Evolutionary conservation across 1,140 invertebrate species (phyloP).

Genomic region (Spodoptera frugiperda): DNA sequence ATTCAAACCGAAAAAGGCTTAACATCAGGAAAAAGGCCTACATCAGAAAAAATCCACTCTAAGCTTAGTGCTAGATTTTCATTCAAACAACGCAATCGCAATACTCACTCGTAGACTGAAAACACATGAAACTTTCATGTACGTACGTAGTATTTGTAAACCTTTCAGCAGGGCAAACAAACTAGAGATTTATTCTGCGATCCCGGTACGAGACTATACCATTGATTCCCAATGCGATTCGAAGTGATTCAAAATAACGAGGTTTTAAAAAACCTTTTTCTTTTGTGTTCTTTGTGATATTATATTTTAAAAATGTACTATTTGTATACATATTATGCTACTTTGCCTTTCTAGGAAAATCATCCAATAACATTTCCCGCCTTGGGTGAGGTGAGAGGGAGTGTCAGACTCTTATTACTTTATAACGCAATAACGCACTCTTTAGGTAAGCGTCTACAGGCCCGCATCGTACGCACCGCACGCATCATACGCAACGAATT

Average conservation of each 20-base stretch:
- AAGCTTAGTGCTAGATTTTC: neutral
- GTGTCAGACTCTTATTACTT: too few species aligned
- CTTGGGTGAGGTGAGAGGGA: neutral
- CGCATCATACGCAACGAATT: too few species aligned
- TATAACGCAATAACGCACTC: too few species aligned
- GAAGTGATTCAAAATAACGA: neutral
- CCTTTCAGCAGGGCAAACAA: conserved; percentile 48
- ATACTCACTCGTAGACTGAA: conserved; percentile 3
- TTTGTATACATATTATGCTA: too few species aligned
- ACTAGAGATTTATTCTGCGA: conserved; percentile 30
- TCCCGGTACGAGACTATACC: conserved; percentile 24
- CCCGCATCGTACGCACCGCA: too few species aligned
- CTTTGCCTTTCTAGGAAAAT: neutral
- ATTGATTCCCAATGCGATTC: conserved; percentile 46
- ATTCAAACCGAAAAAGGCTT: too few species aligned
- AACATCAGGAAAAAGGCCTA: neutral
- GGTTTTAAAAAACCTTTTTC: neutral
- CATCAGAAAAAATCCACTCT: conserved; percentile 12
- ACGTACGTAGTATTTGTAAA: conserved; percentile 32
- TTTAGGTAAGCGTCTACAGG: too few species aligned
- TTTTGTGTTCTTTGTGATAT: neutral
- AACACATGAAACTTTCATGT: conserved; percentile 52
- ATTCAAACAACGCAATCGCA: conserved; percentile 3
- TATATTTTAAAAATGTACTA: neutral
- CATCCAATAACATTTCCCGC: neutral